Conservation (phyloP, 2,113 vertebrate species). For the Leiothrix lutea region DNA sequence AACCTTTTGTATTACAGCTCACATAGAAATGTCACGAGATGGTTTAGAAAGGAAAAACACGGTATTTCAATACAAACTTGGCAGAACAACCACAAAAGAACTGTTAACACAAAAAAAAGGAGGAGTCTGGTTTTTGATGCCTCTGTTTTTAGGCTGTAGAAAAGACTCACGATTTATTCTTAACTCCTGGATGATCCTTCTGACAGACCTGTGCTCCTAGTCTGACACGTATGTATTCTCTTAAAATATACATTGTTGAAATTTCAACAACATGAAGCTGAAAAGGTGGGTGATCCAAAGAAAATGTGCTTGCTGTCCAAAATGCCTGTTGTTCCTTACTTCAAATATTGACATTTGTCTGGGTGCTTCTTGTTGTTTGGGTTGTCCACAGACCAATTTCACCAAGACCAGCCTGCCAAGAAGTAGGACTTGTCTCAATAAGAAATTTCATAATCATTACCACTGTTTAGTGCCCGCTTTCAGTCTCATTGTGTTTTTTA, state of each 20-base stretch:
- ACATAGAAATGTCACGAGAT: neutral
- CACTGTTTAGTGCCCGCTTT: conserved; percentile 41
- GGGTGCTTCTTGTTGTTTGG: conserved; percentile 70
- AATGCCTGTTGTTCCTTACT: conserved; percentile 56
- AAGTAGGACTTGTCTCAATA: conserved; percentile 38
- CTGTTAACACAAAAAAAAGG: rapidly evolving
- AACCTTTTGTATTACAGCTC: neutral
- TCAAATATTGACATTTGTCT: conserved; percentile 77
- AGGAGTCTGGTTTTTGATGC: neutral
- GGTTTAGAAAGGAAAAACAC: neutral
- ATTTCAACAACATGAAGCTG: conserved; percentile 36
- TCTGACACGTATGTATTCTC: neutral
- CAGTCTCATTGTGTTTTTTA: conserved; percentile 21
- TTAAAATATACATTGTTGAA: conserved; percentile 29
- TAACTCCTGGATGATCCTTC: neutral
- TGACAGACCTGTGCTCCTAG: neutral
- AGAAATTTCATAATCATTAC: conserved; percentile 54
- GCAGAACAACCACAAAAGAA: neutral
- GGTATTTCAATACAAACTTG: neutral
- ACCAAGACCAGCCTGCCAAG: conserved; percentile 24
- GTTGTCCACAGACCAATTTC: conserved; percentile 67
- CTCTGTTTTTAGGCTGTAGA: neutral
- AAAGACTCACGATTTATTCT: neutral
- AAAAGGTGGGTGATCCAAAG: conserved; percentile 65
- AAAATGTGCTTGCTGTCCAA: conserved; percentile 70